Conservation (phyloP, 2,888 invertebrate genomes). For the Petrolisthes cinctipes region DNA sequence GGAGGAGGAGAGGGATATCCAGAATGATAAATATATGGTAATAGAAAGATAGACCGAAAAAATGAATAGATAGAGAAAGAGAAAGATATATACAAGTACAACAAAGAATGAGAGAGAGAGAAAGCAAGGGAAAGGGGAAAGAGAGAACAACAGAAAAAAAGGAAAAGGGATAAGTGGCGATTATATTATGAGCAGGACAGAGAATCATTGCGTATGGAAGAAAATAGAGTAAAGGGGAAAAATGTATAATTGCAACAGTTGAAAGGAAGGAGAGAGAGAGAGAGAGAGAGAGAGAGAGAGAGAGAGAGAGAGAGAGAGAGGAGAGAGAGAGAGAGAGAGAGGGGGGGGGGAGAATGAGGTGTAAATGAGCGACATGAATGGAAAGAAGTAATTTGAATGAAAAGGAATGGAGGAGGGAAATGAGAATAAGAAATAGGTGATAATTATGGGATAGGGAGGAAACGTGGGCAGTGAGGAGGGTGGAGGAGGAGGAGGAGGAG, state of each 20-base stretch:
- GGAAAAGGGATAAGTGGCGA: neutral
- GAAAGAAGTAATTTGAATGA: neutral
- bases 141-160: neutral
- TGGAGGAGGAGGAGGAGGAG: neutral
- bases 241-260: neutral
- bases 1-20: neutral
- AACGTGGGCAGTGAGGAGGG: neutral
- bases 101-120: neutral
- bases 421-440: neutral
- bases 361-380: neutral
- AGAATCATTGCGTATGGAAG: neutral
- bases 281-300: neutral
- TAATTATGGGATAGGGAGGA: neutral
- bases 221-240: neutral
- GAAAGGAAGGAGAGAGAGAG: neutral
- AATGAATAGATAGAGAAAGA: neutral
- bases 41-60: neutral
- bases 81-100: neutral
- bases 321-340: conserved; percentile 6
- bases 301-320: neutral
- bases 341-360: conserved; percentile 4
- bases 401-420: neutral
- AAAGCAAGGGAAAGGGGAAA: too few species aligned
- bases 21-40: neutral
- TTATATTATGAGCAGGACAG: neutral